These are phyloP conservation scores for Dexiosoma caninum DNA, from an alignment of 2,888 invertebrate species.

Conservation along the genomic window DNA sequence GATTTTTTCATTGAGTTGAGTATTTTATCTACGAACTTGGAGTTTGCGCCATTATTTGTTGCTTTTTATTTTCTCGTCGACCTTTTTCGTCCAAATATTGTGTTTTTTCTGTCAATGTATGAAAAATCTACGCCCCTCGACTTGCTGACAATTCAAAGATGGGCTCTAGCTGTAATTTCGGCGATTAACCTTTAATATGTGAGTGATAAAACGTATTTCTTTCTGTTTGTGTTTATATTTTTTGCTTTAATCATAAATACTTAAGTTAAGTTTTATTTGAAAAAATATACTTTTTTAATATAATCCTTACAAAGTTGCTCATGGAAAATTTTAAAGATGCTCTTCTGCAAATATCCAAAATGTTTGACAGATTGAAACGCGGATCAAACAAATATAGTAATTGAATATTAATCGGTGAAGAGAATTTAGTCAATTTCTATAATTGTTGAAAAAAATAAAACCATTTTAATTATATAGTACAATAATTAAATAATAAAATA, in stretches of 20 bases:
- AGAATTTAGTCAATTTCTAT: not conserved
- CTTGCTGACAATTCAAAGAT: conserved; percentile 52
- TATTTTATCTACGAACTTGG: conserved; percentile 31
- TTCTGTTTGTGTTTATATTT: conserved; percentile 23
- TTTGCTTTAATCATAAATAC: conserved; percentile 6
- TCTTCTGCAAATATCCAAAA: not conserved
- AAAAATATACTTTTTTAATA: not conserved
- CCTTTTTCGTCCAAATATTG: conserved; percentile 57
- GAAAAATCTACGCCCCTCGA: conserved; percentile 48
- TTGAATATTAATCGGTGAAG: not conserved
- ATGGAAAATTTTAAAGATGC: conserved; percentile 1
- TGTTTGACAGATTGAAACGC: not conserved
- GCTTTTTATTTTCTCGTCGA: conserved; percentile 51
- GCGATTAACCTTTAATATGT: conserved; percentile 50
- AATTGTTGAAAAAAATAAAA: not conserved
- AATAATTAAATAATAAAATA: conserved; percentile 1
- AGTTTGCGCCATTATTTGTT: conserved; percentile 42
- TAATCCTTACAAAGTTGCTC: not conserved
- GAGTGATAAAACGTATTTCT: conserved; percentile 40
- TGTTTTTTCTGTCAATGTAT: conserved; percentile 44
- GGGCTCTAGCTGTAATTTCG: conserved; percentile 56
- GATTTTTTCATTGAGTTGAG: conserved; percentile 24
- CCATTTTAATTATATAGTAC: conserved; percentile 24
- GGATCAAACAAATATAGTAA: not conserved
- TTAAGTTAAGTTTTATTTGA: conserved; percentile 9